Evolutionary conservation across 1,140 invertebrate species (phyloP).

Genomic region (Drosophila kurseongensis): DNA sequence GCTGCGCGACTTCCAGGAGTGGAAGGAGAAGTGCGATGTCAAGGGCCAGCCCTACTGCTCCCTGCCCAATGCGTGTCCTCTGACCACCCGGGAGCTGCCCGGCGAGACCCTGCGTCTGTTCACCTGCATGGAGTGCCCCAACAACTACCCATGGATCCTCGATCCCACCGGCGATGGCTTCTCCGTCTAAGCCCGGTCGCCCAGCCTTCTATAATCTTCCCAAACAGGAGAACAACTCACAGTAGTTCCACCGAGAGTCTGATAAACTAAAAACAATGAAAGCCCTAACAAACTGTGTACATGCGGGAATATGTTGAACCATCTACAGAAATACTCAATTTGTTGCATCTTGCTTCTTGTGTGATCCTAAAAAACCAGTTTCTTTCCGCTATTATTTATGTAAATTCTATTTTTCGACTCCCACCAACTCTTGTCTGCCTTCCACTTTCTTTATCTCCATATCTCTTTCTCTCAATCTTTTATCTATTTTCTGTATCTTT

Average conservation of each 20-base stretch:
- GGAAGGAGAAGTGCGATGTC: slow-evolving; percentile 98
- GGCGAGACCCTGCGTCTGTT: slow-evolving; percentile 96
- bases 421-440: slow-evolving; percentile 9
- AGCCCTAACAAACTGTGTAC: slow-evolving; percentile 37
- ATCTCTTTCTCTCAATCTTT: neutral
- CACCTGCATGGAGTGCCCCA: slow-evolving; percentile 98
- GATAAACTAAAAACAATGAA: slow-evolving; percentile 68
- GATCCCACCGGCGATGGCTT: slow-evolving; percentile 98
- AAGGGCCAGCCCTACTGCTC: slow-evolving; percentile 97
- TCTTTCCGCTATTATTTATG: slow-evolving; percentile 50
- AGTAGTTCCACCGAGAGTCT: slow-evolving; percentile 84
- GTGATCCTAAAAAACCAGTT: slow-evolving; percentile 28
- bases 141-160: slow-evolving; percentile 97
- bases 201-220: slow-evolving; percentile 6
- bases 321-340: slow-evolving; percentile 54
- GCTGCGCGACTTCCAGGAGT: slow-evolving; percentile 95
- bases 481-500: neutral
- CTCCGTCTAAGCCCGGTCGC: slow-evolving; percentile 86
- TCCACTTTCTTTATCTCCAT: slow-evolving; percentile 12
- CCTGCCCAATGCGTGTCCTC: slow-evolving; percentile 94
- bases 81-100: slow-evolving; percentile 95
- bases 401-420: slow-evolving; percentile 24
- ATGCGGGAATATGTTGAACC: slow-evolving; percentile 29
- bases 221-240: slow-evolving; percentile 75
- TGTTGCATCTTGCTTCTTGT: slow-evolving; percentile 31